Base-by-base conservation (phyloP, 2,888 invertebrate species). In the Drosophila mimica region DNA sequence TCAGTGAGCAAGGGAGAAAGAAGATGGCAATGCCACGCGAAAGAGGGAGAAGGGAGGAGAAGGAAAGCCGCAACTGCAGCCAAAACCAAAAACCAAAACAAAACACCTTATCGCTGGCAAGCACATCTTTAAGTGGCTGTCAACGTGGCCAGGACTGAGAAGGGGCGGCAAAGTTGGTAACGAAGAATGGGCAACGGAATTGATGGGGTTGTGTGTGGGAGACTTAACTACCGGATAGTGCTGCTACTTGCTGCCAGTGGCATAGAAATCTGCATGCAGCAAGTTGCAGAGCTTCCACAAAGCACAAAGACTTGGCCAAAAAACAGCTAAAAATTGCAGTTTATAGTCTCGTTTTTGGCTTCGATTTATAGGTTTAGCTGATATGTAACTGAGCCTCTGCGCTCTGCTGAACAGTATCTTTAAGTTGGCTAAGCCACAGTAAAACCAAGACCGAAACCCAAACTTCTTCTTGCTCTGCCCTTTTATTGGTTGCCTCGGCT, bases 91-190 rank as follows among this genome's bases (percentile, higher is more conserved):
- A 63, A 64, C 58, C 70, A 81, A 88, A 81, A 83, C 78, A 89
- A 82, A 83, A 83, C 85, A 89, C 78, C 89, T 88, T 90, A 91
- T 91, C 90, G 78, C 76, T 56, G 56, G 62, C 74, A 78, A 81
- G 83, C 79, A 80, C 84, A 91, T 91, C 90, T 90, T 89, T 79
- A 90, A 91, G 84, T 84, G 89, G 78, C 91, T 91, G 90, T 91
- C 91, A 91, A 82, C 90, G 75, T 74, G 75, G 79, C 70, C 64
- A 62, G 30, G 59, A 25, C 51, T 17, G n/a, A 34, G 36, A 1
- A 54, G 54, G 5, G 7, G 28, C 8, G 7, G 15, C 15, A 30
- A 33, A 49, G 25, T 38, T 60, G 76, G 53, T 46, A 36, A n/a
- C 38, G 31, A 62, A 57, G 38, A 48, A 57, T 30, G 17, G 38